Percentiles rank a stretch among this genome's conserved stretches.
Evolutionary conservation across 2,113 vertebrate species (phyloP).

Genomic region (Podarcis muralis): DNA sequence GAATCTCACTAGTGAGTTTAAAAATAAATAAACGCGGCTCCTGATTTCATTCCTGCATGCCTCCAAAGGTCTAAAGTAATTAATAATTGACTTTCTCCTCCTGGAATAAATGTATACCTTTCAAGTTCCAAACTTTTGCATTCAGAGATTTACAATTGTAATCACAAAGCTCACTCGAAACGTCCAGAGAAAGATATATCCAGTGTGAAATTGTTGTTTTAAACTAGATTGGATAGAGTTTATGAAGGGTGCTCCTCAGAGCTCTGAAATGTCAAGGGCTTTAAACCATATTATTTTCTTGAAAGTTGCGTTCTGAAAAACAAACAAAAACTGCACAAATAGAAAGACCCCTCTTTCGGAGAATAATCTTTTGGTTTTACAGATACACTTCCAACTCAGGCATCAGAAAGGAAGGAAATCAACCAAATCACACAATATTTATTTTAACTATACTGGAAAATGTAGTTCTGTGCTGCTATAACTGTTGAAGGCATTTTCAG

Average conservation of each 20-base stretch:
- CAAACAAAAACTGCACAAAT: neutral
- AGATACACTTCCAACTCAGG: neutral
- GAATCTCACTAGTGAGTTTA: neutral
- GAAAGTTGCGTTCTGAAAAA: neutral
- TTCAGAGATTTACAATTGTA: neutral
- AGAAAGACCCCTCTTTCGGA: neutral
- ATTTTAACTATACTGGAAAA: neutral
- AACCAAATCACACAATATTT: neutral
- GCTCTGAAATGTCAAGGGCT: conserved; percentile 11
- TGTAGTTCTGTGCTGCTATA: too few species aligned
- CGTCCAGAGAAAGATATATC: neutral
- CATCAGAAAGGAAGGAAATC: neutral
- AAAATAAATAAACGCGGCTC: neutral
- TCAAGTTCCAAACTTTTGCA: conserved; percentile 6
- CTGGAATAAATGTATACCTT: neutral
- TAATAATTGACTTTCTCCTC: conserved; percentile 4
- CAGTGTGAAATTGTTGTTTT: conserved; percentile 12
- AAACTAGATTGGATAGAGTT: conserved; percentile 3
- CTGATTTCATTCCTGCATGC: neutral
- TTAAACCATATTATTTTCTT: conserved; percentile 24
- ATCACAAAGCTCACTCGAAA: neutral
- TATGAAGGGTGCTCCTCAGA: neutral
- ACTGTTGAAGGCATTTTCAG: neutral
- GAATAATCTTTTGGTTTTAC: neutral
- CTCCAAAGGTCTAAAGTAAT: neutral